Evolutionary conservation across 2,797 vertebrate species (phyloP).

Genomic region (Manis crassicaudata): DNA sequence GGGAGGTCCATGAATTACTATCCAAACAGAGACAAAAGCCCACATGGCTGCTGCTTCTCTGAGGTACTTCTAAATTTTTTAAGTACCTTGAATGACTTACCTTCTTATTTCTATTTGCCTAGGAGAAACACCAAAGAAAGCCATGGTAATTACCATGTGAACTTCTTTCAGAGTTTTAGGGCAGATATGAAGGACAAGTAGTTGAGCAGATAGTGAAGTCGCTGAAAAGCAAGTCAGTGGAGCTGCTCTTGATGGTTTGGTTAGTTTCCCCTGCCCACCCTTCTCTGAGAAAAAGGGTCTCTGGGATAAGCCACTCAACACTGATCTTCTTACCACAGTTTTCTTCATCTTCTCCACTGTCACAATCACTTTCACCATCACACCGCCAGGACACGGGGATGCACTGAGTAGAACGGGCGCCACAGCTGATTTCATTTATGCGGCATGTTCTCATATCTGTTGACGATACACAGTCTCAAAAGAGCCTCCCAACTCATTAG

Average conservation of each 20-base stretch:
- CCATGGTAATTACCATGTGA: background rate
- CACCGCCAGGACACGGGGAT: slow-evolving; percentile 97
- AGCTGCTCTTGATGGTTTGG: background rate
- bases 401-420: slow-evolving; percentile 93
- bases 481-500: slow-evolving; percentile 73
- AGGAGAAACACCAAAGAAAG: slow-evolving; percentile 37
- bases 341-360: slow-evolving; percentile 95
- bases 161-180: slow-evolving; percentile 13
- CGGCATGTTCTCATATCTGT: slow-evolving; percentile 96
- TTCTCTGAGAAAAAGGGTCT: slow-evolving; percentile 73
- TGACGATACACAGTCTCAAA: slow-evolving; percentile 81
- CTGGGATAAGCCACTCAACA: slow-evolving; percentile 75
- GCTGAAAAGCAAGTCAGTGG: slow-evolving; percentile 41
- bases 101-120: slow-evolving; percentile 46
- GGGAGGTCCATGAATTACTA: background rate
- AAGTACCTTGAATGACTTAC: slow-evolving; percentile 38
- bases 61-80: background rate
- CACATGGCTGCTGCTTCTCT: background rate
- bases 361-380: slow-evolving; percentile 97
- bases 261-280: slow-evolving; percentile 69
- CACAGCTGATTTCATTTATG: slow-evolving; percentile 96
- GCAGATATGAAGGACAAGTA: slow-evolving; percentile 8
- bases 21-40: background rate
- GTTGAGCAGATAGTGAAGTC: slow-evolving; percentile 61
- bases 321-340: slow-evolving; percentile 93